These are phyloP conservation scores for Buceros bicornis DNA, from an alignment of 2,797 vertebrate genomes.

Conservation along the genomic window DNA sequence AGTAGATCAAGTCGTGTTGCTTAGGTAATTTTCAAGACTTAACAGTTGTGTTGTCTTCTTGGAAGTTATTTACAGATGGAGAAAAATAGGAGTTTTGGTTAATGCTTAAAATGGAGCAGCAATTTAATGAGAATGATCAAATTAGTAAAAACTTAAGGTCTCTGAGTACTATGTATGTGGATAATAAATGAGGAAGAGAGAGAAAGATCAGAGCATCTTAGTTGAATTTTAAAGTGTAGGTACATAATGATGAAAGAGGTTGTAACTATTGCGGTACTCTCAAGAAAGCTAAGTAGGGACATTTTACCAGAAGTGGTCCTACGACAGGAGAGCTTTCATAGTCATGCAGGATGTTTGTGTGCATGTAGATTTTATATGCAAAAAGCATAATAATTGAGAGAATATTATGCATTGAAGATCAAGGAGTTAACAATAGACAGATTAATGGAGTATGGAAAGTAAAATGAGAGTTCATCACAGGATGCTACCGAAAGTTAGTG, in stretches of 20 bases:
- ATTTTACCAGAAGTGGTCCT: not conserved
- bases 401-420: not conserved
- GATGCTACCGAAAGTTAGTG: not conserved
- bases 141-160: not conserved
- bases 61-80: not conserved
- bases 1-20: not conserved
- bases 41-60: not conserved
- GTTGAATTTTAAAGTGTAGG: not conserved
- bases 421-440: not conserved
- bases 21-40: not conserved
- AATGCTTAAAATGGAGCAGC: not conserved
- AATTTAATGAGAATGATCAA: not conserved
- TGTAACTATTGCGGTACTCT: not conserved
- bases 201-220: not conserved
- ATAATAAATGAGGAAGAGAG: conserved; percentile 17
- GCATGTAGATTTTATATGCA: not conserved
- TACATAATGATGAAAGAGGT: not conserved
- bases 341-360: not conserved
- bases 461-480: not conserved
- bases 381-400: not conserved
- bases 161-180: not conserved
- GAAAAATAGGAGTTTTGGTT: not conserved
- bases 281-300: not conserved
- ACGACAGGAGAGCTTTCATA: not conserved
- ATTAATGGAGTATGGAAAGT: not conserved